Conservation (phyloP, 2,797 vertebrate species). For the Phataginus tricuspis region DNA sequence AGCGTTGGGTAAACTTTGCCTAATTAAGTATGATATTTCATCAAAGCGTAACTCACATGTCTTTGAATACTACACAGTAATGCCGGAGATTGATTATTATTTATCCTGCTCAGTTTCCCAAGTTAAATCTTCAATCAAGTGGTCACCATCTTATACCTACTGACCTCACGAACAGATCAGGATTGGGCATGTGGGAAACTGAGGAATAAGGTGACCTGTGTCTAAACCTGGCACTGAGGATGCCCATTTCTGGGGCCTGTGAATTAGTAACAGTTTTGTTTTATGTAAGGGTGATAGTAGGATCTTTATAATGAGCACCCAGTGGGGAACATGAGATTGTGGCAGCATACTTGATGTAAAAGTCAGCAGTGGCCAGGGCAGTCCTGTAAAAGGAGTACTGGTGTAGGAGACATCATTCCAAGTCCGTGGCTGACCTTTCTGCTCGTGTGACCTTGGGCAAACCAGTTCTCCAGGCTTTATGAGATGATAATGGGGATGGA, state of each 20-base stretch:
- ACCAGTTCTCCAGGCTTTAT: neutral
- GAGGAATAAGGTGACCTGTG: neutral
- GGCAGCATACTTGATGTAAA: neutral
- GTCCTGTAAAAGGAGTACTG: neutral
- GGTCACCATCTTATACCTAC: neutral
- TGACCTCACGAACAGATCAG: neutral
- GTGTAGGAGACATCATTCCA: neutral
- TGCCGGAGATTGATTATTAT: neutral
- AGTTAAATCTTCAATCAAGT: neutral
- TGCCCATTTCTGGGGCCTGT: neutral
- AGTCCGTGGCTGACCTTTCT: neutral
- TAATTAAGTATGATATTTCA: neutral
- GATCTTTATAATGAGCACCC: neutral
- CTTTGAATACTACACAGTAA: neutral
- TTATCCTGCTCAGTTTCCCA: neutral
- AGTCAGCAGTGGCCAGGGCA: no score
- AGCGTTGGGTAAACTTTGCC: neutral
- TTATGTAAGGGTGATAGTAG: neutral
- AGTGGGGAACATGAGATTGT: neutral
- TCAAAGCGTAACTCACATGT: neutral
- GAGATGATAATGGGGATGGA: neutral
- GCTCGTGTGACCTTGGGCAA: neutral
- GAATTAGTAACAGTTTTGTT: neutral
- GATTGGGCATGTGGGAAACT: neutral
- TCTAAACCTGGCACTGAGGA: neutral